Evolutionary conservation across 1,140 invertebrate species (phyloP).

Genomic region (Triops longicaudatus): DNA sequence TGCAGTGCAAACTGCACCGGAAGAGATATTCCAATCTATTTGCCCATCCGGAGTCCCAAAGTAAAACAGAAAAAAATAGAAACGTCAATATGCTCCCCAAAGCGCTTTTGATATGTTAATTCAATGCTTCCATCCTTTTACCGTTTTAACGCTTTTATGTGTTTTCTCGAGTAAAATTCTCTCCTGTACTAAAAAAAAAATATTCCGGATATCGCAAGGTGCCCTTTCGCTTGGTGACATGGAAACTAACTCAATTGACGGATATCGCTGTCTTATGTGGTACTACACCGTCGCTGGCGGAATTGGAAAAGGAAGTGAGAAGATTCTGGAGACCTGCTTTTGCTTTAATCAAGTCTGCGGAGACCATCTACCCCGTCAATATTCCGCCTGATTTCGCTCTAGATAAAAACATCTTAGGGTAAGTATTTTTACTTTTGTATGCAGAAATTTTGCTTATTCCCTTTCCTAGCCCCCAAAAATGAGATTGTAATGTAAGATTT

Average conservation of each 20-base stretch:
- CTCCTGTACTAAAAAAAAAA: background rate
- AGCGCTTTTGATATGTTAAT: background rate
- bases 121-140: background rate
- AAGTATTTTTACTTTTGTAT: background rate
- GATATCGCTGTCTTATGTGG: constrained; percentile 25
- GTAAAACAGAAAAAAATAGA: background rate
- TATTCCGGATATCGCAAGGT: background rate
- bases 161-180: background rate
- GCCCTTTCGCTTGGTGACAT: constrained; percentile 25
- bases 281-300: constrained; percentile 23
- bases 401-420: constrained; percentile 26
- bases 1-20: constrained; percentile 21
- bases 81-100: background rate
- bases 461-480: background rate
- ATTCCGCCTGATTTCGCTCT: constrained; percentile 23
- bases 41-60: constrained; percentile 24
- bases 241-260: constrained; percentile 23
- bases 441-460: background rate
- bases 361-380: constrained; percentile 22
- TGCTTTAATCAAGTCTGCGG: constrained; percentile 24
- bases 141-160: background rate
- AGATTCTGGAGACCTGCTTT: constrained; percentile 27
- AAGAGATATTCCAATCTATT: constrained; percentile 25
- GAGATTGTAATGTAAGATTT: background rate
- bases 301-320: constrained; percentile 27